A percentile compares a stretch with the other conserved stretches of the same genome.
Conservation (phyloP, 2,888 invertebrate species). For the Eurytoma adleriae region DNA sequence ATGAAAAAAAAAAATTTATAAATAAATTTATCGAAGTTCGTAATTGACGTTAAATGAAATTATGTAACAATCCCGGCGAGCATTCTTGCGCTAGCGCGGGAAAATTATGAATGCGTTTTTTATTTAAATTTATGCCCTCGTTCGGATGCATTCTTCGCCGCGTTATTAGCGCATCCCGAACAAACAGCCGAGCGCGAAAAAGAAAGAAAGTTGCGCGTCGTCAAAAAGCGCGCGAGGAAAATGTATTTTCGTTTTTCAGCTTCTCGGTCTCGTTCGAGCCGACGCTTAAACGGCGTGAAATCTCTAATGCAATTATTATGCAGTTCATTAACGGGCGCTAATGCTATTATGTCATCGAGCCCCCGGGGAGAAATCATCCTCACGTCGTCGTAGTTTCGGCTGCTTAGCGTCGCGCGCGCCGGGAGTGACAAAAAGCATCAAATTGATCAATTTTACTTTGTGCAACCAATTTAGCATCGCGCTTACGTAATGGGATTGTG, state of each 20-base stretch:
- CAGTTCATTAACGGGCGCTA: conserved; percentile 32
- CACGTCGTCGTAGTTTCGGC: background rate
- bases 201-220: background rate
- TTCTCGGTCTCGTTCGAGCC: background rate
- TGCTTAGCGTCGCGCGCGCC: background rate
- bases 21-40: background rate
- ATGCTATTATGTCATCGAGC: conserved; percentile 34
- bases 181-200: background rate
- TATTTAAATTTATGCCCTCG: too few relatives aligned
- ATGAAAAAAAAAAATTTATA: background rate
- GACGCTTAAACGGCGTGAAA: conserved; percentile 14
- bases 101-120: conserved; percentile 30
- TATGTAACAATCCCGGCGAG: conserved; percentile 32
- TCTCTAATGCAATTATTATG: conserved; percentile 31
- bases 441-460: conserved; percentile 43
- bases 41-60: conserved; percentile 33
- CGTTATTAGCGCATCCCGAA: too few relatives aligned
- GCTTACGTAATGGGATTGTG: conserved; percentile 39
- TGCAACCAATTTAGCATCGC: conserved; percentile 28
- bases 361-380: background rate
- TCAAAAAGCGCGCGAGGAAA: background rate
- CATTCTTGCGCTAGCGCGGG: background rate
- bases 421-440: conserved; percentile 23
- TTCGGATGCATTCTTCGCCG: too few relatives aligned
- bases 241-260: background rate